Percentiles rank a stretch among this genome's conserved stretches.
Conservation (phyloP, 2,797 vertebrate species). For the Fringilla coelebs region DNA sequence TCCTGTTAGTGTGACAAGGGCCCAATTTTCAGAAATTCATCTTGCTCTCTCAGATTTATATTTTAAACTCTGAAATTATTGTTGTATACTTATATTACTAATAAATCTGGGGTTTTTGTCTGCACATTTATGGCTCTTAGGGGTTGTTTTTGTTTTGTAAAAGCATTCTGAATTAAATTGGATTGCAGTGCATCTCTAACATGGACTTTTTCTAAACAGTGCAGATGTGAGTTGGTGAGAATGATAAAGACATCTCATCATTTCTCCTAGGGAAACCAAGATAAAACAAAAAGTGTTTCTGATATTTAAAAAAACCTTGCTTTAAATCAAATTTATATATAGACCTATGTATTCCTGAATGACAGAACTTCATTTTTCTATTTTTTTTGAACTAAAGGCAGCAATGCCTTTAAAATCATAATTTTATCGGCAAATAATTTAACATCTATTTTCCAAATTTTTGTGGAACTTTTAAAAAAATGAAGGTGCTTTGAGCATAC, state of each 20-base stretch:
- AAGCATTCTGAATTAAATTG: constrained; percentile 44
- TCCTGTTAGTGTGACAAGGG: constrained; percentile 66
- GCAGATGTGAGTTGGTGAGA: constrained; percentile 33
- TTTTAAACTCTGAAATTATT: neutral
- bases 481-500: constrained; percentile 67
- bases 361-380: constrained; percentile 29
- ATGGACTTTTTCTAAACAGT: neutral
- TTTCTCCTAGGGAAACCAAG: constrained; percentile 42
- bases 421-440: constrained; percentile 58
- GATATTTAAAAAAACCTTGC: constrained; percentile 64
- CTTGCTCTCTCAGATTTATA: constrained; percentile 18
- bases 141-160: constrained; percentile 8
- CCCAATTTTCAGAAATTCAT: constrained; percentile 70
- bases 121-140: neutral
- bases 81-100: neutral
- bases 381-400: constrained; percentile 60
- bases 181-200: constrained; percentile 18
- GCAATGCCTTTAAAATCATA: constrained; percentile 51
- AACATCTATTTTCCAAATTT: constrained; percentile 59
- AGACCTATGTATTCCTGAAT: constrained; percentile 62
- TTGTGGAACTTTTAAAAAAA: constrained; percentile 56
- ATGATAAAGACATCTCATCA: constrained; percentile 42
- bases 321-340: constrained; percentile 53
- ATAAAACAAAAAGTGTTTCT: constrained; percentile 50
- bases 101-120: neutral